These are phyloP conservation scores for Gymnobelideus leadbeateri DNA, from an alignment of 2,113 vertebrate species.

Conservation along the genomic window DNA sequence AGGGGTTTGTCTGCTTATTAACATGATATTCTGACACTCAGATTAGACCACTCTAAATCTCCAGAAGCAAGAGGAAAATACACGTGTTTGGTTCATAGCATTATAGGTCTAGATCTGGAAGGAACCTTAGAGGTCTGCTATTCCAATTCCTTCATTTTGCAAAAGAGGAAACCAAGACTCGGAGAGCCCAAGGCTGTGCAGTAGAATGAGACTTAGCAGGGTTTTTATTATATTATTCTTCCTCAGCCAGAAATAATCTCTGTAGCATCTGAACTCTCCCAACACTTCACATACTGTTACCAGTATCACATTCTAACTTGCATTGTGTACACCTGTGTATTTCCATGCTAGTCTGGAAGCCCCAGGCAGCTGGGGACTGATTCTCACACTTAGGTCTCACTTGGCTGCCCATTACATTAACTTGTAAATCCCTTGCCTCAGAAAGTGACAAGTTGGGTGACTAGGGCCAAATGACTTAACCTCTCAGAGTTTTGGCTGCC, in stretches of 20 bases:
- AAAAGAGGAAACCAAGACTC: background rate
- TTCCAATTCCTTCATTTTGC: background rate
- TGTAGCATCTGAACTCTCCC: background rate
- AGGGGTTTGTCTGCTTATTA: background rate
- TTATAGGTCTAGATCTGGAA: background rate
- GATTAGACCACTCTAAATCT: background rate
- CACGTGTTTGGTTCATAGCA: background rate
- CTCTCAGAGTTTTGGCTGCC: background rate
- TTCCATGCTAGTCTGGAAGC: background rate
- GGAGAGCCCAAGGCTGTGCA: background rate
- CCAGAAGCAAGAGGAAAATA: background rate
- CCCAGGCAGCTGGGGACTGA: background rate
- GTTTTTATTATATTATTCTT: background rate
- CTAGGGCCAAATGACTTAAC: background rate
- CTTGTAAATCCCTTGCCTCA: background rate
- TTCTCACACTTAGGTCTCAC: background rate
- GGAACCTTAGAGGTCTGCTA: background rate
- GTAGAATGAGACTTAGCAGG: background rate
- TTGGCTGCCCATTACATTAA: background rate
- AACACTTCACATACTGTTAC: background rate
- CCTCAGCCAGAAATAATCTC: background rate
- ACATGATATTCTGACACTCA: background rate
- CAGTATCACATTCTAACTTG: background rate
- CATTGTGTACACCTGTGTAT: background rate
- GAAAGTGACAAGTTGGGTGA: background rate